Evolutionary conservation across 2,797 vertebrate species (phyloP).

Genomic region (Hydrophis major): DNA sequence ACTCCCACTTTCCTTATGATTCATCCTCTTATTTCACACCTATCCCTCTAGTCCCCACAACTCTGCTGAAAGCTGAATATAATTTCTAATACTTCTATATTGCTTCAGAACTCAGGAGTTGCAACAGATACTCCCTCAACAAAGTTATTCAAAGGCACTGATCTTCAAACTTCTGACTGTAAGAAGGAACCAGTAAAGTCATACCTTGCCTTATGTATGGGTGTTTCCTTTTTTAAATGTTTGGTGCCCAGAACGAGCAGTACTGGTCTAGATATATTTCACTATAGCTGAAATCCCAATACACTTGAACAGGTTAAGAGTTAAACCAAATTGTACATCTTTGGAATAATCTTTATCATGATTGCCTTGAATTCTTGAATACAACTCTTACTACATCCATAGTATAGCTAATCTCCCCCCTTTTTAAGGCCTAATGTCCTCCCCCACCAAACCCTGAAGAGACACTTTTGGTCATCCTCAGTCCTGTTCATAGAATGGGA

Average conservation of each 20-base stretch:
- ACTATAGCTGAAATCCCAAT: conserved; percentile 33
- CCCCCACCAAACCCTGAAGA: background rate
- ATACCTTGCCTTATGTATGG: conserved; percentile 20
- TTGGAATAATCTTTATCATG: conserved; percentile 26
- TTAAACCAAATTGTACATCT: conserved; percentile 31
- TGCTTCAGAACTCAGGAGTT: conserved; percentile 42
- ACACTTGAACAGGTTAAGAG: background rate
- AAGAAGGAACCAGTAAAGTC: background rate
- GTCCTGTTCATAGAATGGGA: background rate
- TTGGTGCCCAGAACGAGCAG: conserved; percentile 32
- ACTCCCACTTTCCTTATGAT: conserved; percentile 2
- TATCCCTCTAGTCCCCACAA: background rate
- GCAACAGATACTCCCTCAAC: conserved; percentile 15
- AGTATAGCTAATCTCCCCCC: background rate
- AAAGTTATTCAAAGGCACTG: conserved; percentile 55
- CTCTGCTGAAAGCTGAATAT: conserved; percentile 8
- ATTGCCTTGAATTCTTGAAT: background rate
- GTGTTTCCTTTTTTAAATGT: conserved; percentile 32
- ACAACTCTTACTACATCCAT: conserved; percentile 31
- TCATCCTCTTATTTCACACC: background rate
- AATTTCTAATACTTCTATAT: conserved; percentile 11
- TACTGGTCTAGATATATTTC: conserved; percentile 42
- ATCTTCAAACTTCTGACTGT: conserved; percentile 31
- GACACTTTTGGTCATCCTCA: background rate
- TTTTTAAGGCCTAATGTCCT: conserved; percentile 28